A percentile compares a stretch with the other conserved stretches of the same genome.
Evolutionary conservation across 2,888 invertebrate genomes (phyloP).

Genomic region (Idaea straminata): DNA sequence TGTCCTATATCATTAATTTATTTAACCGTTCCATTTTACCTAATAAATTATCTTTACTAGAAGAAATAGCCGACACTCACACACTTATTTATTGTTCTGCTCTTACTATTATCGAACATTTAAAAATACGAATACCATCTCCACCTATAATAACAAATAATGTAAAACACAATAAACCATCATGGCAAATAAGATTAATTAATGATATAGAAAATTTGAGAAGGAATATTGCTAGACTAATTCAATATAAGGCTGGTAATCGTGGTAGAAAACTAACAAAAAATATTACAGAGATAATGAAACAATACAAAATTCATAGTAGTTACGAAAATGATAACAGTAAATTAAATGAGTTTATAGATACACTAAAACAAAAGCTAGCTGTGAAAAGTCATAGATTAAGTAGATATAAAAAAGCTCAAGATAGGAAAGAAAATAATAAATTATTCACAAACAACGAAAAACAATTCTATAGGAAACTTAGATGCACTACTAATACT

Average conservation of each 20-base stretch:
- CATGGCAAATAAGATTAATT: constrained; percentile 25
- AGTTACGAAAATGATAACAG: constrained; percentile 24
- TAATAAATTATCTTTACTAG: too few relatives aligned
- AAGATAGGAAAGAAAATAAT: constrained; percentile 9
- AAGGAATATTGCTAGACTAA: constrained; percentile 21
- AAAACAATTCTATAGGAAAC: constrained; percentile 7
- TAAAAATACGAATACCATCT: constrained; percentile 8
- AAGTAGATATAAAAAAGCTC: constrained; percentile 11
- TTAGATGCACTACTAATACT: background rate
- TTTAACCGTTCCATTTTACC: too few relatives aligned
- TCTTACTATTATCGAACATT: constrained; percentile 13
- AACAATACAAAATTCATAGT: constrained; percentile 13
- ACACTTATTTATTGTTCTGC: constrained; percentile 23
- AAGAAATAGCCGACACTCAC: constrained; percentile 7
- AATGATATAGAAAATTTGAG: constrained; percentile 20
- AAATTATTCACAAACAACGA: constrained; percentile 4
- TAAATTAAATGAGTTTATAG: too few relatives aligned
- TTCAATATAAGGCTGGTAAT: constrained; percentile 23
- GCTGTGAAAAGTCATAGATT: constrained; percentile 7
- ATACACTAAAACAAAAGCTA: constrained; percentile 27
- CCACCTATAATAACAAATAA: background rate
- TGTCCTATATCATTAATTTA: too few relatives aligned
- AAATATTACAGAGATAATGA: constrained; percentile 19
- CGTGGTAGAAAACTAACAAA: constrained; percentile 17
- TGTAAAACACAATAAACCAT: constrained; percentile 12